phyloP scores from a whole-genome alignment of 2,888 invertebrate species.

The Cinara cedri region DNA sequence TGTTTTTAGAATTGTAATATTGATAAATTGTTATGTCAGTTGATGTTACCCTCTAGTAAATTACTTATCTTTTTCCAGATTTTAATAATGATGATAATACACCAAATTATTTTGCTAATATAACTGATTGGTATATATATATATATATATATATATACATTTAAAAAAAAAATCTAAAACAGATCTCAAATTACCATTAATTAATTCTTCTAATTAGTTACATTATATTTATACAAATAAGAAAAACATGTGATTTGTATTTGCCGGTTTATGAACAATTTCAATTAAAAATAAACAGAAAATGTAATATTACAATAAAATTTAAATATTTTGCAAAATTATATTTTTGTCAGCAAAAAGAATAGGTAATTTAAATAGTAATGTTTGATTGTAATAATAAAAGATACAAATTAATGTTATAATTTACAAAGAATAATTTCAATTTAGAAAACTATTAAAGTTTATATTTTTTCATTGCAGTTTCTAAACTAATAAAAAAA shows the following conservation, averaged over 20 bases:
- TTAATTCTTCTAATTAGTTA: neutral
- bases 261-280: neutral
- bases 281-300: neutral
- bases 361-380: no score
- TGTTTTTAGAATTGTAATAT: constrained; percentile 15
- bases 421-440: no score
- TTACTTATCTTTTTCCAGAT: constrained; percentile 10
- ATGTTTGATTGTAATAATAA: no score
- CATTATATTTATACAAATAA: constrained; percentile 6
- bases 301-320: no score
- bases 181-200: neutral
- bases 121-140: constrained; percentile 7
- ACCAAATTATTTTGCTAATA: neutral
- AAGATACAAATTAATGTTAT: no score
- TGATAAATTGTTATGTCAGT: constrained; percentile 7
- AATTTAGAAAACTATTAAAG: no score
- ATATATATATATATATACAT: no score
- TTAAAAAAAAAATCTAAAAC: constrained; percentile 9
- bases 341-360: no score
- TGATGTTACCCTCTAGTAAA: constrained; percentile 21
- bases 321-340: no score
- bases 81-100: constrained; percentile 3
- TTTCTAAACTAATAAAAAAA: no score
- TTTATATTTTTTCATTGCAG: no score
- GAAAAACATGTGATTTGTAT: neutral